Conservation (phyloP, 2,888 invertebrate species). For the Ectobius pallidus region DNA sequence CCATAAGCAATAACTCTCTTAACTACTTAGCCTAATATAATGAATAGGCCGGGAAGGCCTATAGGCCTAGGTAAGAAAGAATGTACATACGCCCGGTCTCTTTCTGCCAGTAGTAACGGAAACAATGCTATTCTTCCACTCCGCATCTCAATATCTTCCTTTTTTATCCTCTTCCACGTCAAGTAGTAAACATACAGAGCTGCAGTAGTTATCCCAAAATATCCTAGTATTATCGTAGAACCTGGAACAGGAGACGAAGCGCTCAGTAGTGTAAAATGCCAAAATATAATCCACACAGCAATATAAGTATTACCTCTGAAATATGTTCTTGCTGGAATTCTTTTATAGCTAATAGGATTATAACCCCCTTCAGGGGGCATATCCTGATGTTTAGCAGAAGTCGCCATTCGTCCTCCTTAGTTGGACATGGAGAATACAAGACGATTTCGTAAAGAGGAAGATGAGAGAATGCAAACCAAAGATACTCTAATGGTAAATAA, state of each 20-base stretch:
- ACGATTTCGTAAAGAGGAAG: too few relatives aligned
- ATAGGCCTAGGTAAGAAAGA: too few relatives aligned
- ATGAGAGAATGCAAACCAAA: too few relatives aligned
- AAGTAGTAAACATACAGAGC: constrained; percentile 64
- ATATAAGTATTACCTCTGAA: constrained; percentile 65
- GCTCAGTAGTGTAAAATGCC: neutral
- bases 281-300: neutral
- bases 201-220: constrained; percentile 59
- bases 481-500: too few relatives aligned
- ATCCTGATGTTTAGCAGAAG: constrained; percentile 67
- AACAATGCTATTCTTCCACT: constrained; percentile 77
- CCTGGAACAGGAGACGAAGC: constrained; percentile 56
- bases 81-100: constrained; percentile 79
- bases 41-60: too few relatives aligned
- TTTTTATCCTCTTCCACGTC: constrained; percentile 60
- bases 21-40: too few relatives aligned
- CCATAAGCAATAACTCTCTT: too few relatives aligned
- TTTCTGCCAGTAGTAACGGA: constrained; percentile 81
- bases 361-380: constrained; percentile 95
- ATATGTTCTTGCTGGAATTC: constrained; percentile 73
- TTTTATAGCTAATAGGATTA: constrained; percentile 71
- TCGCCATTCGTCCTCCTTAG: neutral
- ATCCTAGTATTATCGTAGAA: constrained; percentile 64
- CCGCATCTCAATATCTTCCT: constrained; percentile 72
- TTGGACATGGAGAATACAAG: too few relatives aligned